These are phyloP conservation scores for Cyanistes caeruleus DNA, from an alignment of 2,113 vertebrate species.

Conservation along the genomic window DNA sequence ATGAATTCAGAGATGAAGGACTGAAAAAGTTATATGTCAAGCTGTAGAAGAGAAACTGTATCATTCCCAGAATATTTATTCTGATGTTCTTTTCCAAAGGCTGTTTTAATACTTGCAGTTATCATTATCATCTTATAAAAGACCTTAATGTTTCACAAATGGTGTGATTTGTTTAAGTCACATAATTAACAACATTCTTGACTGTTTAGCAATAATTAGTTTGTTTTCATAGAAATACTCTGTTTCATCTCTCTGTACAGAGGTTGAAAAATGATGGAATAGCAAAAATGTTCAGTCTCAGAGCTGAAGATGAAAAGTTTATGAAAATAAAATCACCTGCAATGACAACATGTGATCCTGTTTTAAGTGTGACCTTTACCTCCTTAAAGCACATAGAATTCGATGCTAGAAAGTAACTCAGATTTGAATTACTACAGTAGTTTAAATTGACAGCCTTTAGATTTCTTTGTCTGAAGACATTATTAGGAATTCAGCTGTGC, in stretches of 20 bases:
- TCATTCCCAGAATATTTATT: constrained; percentile 35
- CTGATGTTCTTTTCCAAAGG: constrained; percentile 15
- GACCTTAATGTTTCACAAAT: constrained; percentile 21
- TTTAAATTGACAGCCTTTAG: constrained; percentile 23
- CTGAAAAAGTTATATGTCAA: not conserved
- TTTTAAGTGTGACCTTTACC: constrained; percentile 26
- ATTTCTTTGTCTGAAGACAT: constrained; percentile 16
- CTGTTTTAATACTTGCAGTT: not conserved
- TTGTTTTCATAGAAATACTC: constrained; percentile 47
- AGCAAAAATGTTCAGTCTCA: not conserved
- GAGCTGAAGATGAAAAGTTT: constrained; percentile 1
- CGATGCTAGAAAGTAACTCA: not conserved
- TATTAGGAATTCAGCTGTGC: constrained; percentile 19
- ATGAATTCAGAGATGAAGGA: not conserved
- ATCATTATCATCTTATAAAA: constrained; percentile 45
- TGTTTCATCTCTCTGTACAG: not conserved
- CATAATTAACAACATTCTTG: constrained; percentile 53
- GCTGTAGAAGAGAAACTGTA: not conserved
- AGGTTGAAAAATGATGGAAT: constrained; percentile 24
- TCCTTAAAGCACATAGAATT: not conserved
- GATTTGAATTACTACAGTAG: not conserved
- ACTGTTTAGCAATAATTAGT: constrained; percentile 58
- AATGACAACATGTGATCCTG: not conserved
- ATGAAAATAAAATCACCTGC: constrained; percentile 23
- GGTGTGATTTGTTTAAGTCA: constrained; percentile 12